Conservation (phyloP, 2,113 vertebrate species). For the Leptobrachium leishanense region DNA sequence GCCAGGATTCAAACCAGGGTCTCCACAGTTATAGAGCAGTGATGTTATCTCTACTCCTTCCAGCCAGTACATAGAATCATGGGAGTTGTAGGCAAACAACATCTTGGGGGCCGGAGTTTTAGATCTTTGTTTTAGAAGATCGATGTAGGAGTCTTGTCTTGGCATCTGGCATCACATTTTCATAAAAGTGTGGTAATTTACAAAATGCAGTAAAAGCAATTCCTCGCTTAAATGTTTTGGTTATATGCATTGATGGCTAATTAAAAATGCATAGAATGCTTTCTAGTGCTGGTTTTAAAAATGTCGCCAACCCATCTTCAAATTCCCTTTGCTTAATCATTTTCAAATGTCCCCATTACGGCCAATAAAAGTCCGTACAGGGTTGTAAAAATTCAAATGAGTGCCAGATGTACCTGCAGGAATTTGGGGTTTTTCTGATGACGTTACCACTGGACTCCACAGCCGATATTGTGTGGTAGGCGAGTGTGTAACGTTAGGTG, state of each 20-base stretch:
- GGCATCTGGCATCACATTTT: conserved; percentile 25
- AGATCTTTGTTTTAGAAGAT: no score
- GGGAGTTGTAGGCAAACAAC: no score
- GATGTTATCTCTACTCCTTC: no score
- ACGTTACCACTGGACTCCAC: not conserved
- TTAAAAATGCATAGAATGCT: conserved; percentile 15
- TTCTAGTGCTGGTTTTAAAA: conserved; percentile 1
- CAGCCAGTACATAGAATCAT: no score
- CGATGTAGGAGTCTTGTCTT: no score
- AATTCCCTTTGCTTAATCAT: conserved; percentile 15
- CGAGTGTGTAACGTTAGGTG: no score
- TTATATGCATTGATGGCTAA: conserved; percentile 22
- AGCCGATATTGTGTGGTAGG: no score
- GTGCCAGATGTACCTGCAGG: not conserved
- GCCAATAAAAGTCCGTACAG: not conserved
- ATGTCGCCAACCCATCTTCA: conserved; percentile 2
- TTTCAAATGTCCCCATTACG: conserved; percentile 41
- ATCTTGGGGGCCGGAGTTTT: no score
- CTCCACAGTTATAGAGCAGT: no score
- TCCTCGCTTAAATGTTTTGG: conserved; percentile 10
- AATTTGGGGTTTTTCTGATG: not conserved
- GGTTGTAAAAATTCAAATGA: conserved; percentile 28
- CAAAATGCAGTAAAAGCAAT: conserved; percentile 10
- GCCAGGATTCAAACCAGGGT: no score
- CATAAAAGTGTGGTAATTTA: not conserved